Conservation (phyloP, 1,140 invertebrate species). For the Bradynema listronoti region DNA sequence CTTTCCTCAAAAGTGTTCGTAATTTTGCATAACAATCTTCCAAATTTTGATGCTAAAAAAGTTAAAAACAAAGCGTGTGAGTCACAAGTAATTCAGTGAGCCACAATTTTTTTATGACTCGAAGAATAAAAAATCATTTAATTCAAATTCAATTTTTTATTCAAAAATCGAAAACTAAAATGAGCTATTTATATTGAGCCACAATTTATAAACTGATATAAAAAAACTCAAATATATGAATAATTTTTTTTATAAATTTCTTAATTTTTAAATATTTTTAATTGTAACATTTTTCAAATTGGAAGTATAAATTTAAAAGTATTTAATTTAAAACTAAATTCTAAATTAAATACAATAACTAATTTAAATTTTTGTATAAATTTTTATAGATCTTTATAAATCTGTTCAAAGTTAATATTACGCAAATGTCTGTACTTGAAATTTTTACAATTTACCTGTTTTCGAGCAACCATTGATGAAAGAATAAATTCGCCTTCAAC, state of each 20-base stretch:
- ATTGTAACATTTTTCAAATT: too few relatives aligned
- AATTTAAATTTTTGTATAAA: too few relatives aligned
- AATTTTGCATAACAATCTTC: slow-evolving; percentile 41
- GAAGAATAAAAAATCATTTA: neutral
- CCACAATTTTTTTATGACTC: neutral
- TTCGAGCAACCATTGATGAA: slow-evolving; percentile 25
- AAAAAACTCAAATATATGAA: too few relatives aligned
- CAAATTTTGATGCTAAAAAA: slow-evolving; percentile 34
- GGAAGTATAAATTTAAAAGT: too few relatives aligned
- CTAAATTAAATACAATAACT: too few relatives aligned
- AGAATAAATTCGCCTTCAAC: slow-evolving; percentile 28
- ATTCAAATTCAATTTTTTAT: too few relatives aligned
- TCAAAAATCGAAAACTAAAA: too few relatives aligned
- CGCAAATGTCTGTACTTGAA: neutral
- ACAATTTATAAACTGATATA: too few relatives aligned
- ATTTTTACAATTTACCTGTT: slow-evolving; percentile 3
- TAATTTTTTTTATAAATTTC: neutral
- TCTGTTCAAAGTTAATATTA: too few relatives aligned
- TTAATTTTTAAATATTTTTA: neutral
- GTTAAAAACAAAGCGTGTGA: slow-evolving; percentile 9
- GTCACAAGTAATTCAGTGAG: neutral
- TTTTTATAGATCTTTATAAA: too few relatives aligned
- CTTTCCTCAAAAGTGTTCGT: slow-evolving; percentile 17
- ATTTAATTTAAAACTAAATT: too few relatives aligned
- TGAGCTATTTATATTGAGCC: too few relatives aligned